Evolutionary conservation across 2,888 invertebrate species (phyloP).

Genomic region (Chirona hameri): DNA sequence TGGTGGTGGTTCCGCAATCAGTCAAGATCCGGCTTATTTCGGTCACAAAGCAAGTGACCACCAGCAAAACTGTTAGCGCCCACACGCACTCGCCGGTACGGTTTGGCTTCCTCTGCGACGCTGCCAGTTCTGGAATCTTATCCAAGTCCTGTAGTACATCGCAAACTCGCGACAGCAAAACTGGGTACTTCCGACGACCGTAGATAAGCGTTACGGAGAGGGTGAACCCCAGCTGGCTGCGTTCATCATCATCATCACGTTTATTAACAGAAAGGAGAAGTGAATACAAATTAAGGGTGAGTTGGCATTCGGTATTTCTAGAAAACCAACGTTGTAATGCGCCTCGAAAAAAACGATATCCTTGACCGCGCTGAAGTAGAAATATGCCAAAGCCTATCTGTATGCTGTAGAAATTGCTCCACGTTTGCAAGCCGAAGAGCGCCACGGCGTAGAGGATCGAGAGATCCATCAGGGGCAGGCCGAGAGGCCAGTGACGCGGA

Average conservation of each 20-base stretch:
- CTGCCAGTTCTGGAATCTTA: too few species aligned
- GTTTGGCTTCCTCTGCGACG: too few species aligned
- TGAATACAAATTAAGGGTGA: too few species aligned
- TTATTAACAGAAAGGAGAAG: too few species aligned
- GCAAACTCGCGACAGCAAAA: too few species aligned
- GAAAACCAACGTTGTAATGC: background rate
- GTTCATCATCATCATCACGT: too few species aligned
- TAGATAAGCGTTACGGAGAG: background rate
- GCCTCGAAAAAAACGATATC: background rate
- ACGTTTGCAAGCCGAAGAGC: background rate
- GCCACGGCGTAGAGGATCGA: background rate
- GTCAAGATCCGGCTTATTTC: too few species aligned
- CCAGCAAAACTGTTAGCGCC: background rate
- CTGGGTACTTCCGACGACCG: too few species aligned
- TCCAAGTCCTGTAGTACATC: too few species aligned
- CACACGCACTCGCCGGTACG: background rate
- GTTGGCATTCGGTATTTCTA: background rate
- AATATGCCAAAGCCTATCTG: background rate
- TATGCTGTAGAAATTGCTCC: background rate
- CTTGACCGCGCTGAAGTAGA: background rate
- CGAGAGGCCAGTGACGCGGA: background rate
- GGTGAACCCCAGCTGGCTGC: background rate
- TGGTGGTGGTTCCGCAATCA: too few species aligned
- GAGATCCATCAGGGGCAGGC: background rate
- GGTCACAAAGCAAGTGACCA: background rate